Base-by-base conservation (phyloP, 1,140 invertebrate genomes). In the Neodiprion virginianus region DNA sequence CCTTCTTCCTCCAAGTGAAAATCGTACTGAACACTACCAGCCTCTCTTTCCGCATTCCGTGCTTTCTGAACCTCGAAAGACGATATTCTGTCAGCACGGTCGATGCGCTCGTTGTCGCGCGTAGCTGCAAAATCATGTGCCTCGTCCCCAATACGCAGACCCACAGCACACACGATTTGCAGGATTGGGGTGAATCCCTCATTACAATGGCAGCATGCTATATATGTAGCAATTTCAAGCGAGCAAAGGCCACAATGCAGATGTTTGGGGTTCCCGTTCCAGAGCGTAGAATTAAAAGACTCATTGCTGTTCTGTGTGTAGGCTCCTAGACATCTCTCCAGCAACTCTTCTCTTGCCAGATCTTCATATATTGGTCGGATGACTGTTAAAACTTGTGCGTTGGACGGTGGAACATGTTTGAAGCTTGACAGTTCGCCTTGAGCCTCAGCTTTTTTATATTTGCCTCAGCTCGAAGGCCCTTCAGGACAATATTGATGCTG, bases 141-240 rank as follows among this genome's bases (percentile, higher is more conserved):
- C 67, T 68, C 67, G 4, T 68, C n/a, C 1, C 67, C 67, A 68
- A 68, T 68, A 40, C 67, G 67, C 67, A 68, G 67, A 68, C 67
- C 67, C 67, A 3, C 17, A 68, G 67, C 67, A 68, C 67, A 68
- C 21, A 68, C 3, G 10, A 68, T 68, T 68, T 2, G 9, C 67
- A 68, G 67, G 67, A 68, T 68, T 68, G 67, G 11, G 67, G 67
- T 10, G 67, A 68, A 68, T 68, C 67, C 67, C 67, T 1, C 67
- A 17, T 68, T 3, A 68, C 67, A 68, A 68, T 21, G 17, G 21
- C 67, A 68, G 1, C 67, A 21, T 40, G 67, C 67, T 68, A 68
- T 68, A 2, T 14, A 68, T 68, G 67, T 68, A 68, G 67, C 67
- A 40, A 68, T 69, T 69, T 69, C 67, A 69, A 69, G 40, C 67